These are phyloP conservation scores for Drosophila baimaii DNA, from an alignment of 1,140 invertebrate species.

Conservation along the genomic window DNA sequence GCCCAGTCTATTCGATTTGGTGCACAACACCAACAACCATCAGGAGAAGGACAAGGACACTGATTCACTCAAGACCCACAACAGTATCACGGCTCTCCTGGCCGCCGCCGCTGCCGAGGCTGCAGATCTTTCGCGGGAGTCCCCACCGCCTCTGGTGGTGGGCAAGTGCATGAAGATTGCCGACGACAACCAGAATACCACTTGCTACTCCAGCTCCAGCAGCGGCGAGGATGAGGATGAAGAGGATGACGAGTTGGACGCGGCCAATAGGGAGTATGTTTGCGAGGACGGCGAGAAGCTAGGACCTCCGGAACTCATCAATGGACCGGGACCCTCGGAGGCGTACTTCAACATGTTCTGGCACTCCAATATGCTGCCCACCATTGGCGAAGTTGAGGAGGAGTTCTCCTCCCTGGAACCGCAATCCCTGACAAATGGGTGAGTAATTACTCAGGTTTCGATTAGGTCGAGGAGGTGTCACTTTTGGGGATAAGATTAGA, in stretches of 20 bases:
- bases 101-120: conserved; percentile 67
- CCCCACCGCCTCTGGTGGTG: conserved; percentile 69
- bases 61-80: conserved; percentile 19
- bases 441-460: conserved; percentile 35
- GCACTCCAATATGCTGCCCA: conserved; percentile 86
- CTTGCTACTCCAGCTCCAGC: conserved; percentile 76
- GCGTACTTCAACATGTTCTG: conserved; percentile 83
- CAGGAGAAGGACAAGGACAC: conserved; percentile 26
- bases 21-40: conserved; percentile 85
- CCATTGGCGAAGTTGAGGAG: conserved; percentile 89
- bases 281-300: conserved; percentile 83
- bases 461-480: neutral
- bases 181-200: conserved; percentile 58
- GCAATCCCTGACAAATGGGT: conserved; percentile 80
- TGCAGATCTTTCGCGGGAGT: conserved; percentile 62
- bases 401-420: conserved; percentile 84
- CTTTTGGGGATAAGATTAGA: conserved; percentile 13
- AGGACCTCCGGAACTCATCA: conserved; percentile 81
- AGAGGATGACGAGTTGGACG: conserved; percentile 70
- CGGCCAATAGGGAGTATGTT: conserved; percentile 72
- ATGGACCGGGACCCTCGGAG: conserved; percentile 80
- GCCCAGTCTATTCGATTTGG: conserved; percentile 88
- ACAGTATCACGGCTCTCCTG: conserved; percentile 56
- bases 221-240: conserved; percentile 79
- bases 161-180: conserved; percentile 78